These are phyloP conservation scores for Gymnosoma rotundatum DNA, from an alignment of 2,888 invertebrate species.

Conservation along the genomic window DNA sequence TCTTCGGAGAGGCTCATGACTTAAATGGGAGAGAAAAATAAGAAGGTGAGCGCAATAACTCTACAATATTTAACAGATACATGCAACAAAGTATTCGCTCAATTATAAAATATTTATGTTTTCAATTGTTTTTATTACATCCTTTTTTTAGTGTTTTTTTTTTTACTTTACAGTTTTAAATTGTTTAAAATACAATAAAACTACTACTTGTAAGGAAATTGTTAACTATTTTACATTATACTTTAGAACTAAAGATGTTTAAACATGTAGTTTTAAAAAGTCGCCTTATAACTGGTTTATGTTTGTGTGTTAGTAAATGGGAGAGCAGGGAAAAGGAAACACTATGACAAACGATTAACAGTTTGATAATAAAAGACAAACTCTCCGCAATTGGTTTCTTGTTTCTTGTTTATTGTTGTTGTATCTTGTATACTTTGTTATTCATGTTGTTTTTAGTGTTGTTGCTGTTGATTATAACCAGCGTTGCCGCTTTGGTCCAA, in stretches of 20 bases:
- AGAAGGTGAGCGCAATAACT: conserved; percentile 31
- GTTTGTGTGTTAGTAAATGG: not conserved
- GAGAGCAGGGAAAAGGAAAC: conserved; percentile 31
- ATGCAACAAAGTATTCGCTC: conserved; percentile 72
- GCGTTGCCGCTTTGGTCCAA: too few relatives aligned
- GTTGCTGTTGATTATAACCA: conserved; percentile 57
- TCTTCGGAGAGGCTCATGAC: not conserved
- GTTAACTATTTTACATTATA: not conserved
- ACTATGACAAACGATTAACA: conserved; percentile 51
- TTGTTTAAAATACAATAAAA: not conserved
- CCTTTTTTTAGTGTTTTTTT: conserved; percentile 58
- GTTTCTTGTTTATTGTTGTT: conserved; percentile 33
- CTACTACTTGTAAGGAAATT: too few relatives aligned
- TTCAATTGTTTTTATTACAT: conserved; percentile 20
- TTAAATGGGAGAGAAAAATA: not conserved
- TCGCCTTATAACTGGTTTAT: not conserved
- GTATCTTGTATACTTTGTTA: conserved; percentile 54
- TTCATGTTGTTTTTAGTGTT: conserved; percentile 42
- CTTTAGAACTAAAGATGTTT: not conserved
- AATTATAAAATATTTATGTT: conserved; percentile 49
- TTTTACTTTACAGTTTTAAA: not conserved
- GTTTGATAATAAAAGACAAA: conserved; percentile 59
- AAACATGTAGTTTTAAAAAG: not conserved
- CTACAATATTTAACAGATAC: conserved; percentile 70
- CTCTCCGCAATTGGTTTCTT: conserved; percentile 53